Conservation (phyloP, 2,113 vertebrate genomes). For the Melanerpes aurifrons region DNA sequence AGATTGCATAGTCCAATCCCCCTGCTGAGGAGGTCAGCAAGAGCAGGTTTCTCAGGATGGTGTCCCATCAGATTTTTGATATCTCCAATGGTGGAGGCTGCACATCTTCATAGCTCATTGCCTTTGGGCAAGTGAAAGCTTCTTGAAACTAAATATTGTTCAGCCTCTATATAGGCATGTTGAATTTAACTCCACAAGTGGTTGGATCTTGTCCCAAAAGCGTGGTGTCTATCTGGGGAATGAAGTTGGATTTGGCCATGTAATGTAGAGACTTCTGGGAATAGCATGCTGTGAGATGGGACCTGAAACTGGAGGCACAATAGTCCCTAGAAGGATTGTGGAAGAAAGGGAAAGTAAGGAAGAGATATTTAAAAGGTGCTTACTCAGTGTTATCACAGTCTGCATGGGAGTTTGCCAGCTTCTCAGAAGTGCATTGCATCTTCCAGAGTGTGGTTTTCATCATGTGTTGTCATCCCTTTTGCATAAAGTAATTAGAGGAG, state of each 20-base stretch:
- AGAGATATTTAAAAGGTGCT: background rate
- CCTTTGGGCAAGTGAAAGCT: background rate
- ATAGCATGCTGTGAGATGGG: background rate
- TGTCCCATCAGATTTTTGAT: background rate
- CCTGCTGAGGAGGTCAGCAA: background rate
- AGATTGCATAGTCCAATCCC: background rate
- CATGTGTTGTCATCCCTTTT: background rate
- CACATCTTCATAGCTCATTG: background rate
- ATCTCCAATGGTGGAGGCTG: too few relatives aligned
- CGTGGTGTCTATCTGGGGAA: background rate
- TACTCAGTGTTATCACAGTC: background rate
- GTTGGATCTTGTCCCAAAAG: background rate
- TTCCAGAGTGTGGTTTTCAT: slow-evolving; percentile 48
- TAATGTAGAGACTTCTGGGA: background rate
- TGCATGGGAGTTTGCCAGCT: background rate
- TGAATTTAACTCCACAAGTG: background rate
- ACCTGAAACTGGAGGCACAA: background rate
- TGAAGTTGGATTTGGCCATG: background rate
- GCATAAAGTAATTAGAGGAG: slow-evolving; percentile 16
- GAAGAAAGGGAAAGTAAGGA: background rate
- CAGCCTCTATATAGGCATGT: background rate
- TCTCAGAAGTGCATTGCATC: background rate
- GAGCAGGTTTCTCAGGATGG: background rate
- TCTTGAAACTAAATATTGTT: background rate
- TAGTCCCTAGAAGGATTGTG: background rate